Conservation (phyloP, 1,140 invertebrate genomes). For the Apolygus lucorum region DNA sequence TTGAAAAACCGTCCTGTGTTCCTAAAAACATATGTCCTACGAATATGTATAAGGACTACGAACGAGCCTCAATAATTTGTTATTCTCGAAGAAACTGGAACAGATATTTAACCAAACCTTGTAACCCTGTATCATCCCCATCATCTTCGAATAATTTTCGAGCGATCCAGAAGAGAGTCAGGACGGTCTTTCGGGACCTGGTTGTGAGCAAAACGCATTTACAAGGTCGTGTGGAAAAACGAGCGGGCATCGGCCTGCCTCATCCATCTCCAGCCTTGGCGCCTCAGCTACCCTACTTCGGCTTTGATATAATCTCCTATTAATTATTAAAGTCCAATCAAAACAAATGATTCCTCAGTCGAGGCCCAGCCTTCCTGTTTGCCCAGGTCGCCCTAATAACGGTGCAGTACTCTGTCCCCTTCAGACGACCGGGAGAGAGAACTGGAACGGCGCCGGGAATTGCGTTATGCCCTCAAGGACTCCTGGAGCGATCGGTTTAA, state of each 20-base stretch:
- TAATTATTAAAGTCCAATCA: neutral
- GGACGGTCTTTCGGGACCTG: too few species aligned
- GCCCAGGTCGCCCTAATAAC: neutral
- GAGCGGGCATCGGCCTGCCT: neutral
- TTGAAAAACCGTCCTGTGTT: too few species aligned
- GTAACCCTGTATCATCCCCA: too few species aligned
- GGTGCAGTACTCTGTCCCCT: neutral
- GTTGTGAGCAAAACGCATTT: too few species aligned
- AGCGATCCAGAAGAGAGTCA: too few species aligned
- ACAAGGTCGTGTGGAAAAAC: too few species aligned
- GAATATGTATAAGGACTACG: too few species aligned
- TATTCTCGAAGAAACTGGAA: too few species aligned
- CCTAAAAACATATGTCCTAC: too few species aligned
- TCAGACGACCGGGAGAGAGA: neutral
- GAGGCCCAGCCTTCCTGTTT: neutral
- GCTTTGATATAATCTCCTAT: neutral
- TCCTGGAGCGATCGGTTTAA: neutral
- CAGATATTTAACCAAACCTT: too few species aligned
- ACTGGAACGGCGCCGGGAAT: neutral
- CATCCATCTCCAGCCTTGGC: neutral
- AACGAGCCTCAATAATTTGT: too few species aligned
- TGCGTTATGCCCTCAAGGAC: neutral
- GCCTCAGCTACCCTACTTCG: neutral
- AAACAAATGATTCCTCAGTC: neutral
- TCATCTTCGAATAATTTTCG: too few species aligned